Base-by-base conservation (phyloP, 1,140 invertebrate genomes). In the Drosophila funebris region DNA sequence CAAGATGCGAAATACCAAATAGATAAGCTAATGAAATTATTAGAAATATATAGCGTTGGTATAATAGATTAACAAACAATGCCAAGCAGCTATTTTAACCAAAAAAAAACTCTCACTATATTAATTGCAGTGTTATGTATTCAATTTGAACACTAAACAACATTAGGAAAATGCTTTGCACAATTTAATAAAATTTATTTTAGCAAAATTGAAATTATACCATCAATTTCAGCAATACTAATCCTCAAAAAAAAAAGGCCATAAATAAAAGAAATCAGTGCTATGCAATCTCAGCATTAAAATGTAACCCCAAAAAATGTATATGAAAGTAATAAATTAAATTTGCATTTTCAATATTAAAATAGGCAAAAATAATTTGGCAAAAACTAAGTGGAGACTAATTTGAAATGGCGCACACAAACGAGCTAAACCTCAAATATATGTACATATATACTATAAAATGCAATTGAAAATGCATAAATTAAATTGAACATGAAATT, bases 401-500 rank as follows among this genome's bases (percentile, higher is more conserved):
- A 71, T 76, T 68, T 68, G 61, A 60, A 76, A 72, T 66, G 41
- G 54, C 27, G 56, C 13, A 22, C 31, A 68, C 29, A 52, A 29
- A 53, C 16, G 29, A 53, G 63, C 37, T 22, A 52, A 68, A 61
- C 64, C 70, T 61, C 54, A 73, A 57, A 67, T 52, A 37, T n/a
- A n/a, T n/a, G n/a, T n/a, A n/a, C n/a, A n/a, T n/a, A n/a, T n/a
- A n/a, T n/a, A n/a, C n/a, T n/a, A n/a, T 73, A 44, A 67, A 76
- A 73, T 73, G 39, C 66, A 73, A 70, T 73, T 70, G 64, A 70
- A 73, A 73, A 70, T 76, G 61, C 69, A 76, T 67, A 76, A 76
- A 76, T 76, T 67, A 76, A 46, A 73, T 73, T 48, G 36, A 2
- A 8, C 64, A 61, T 66, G 33, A 72, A 72, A 66, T 66, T 29